Percentiles rank a stretch among this genome's conserved stretches.
Conservation (phyloP, 2,888 invertebrate species). For the Agrypnus murinus region DNA sequence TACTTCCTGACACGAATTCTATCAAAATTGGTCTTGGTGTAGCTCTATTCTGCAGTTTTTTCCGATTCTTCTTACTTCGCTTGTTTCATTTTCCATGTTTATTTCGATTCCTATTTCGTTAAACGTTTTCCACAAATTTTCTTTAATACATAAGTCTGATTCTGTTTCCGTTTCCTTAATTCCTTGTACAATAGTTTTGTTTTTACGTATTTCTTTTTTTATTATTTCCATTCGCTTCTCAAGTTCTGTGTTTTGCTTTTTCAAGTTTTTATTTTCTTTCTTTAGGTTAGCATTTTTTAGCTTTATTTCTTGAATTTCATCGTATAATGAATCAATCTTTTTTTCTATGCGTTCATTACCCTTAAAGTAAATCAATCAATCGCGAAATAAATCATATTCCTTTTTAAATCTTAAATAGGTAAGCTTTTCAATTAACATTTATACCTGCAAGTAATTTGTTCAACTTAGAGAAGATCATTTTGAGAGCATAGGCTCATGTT, state of each 20-base stretch:
- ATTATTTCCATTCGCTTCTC: constrained; percentile 28
- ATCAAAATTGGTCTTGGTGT: constrained; percentile 7
- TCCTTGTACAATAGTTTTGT: constrained; percentile 31
- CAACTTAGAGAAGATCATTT: too few relatives aligned
- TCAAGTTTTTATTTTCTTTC: constrained; percentile 25
- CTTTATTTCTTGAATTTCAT: constrained; percentile 22
- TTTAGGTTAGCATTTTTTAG: constrained; percentile 17
- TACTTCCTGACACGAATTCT: constrained; percentile 12
- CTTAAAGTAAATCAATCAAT: too few relatives aligned
- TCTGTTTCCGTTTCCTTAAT: constrained; percentile 20
- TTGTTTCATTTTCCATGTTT: constrained; percentile 23
- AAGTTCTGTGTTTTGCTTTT: constrained; percentile 30
- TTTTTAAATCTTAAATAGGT: too few relatives aligned
- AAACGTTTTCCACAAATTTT: constrained; percentile 9
- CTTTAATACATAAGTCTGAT: constrained; percentile 4
- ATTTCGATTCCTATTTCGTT: constrained; percentile 19
- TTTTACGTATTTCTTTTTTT: constrained; percentile 30
- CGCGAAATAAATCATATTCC: too few relatives aligned
- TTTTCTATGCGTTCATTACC: constrained; percentile 21
- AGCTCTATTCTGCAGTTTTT: constrained; percentile 1
- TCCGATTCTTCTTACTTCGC: constrained; percentile 3
- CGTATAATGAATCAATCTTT: constrained; percentile 10
- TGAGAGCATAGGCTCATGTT: too few relatives aligned
- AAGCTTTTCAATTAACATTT: too few relatives aligned
- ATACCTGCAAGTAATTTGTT: too few relatives aligned